phyloP scores from a whole-genome alignment of 92 coral and sea anemone species.

The Actinernus sp. region DNA sequence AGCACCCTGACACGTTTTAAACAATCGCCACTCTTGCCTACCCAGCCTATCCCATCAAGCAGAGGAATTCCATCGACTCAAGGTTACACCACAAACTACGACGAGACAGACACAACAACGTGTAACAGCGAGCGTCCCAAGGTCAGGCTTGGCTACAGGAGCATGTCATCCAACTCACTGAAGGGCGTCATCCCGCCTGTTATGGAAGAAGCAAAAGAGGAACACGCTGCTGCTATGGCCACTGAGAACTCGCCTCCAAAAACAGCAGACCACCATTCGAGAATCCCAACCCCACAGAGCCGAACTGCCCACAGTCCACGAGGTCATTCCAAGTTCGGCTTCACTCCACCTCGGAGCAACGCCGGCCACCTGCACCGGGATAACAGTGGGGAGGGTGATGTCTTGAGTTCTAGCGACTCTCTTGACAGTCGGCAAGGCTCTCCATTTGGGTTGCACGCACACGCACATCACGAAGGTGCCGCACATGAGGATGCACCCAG shows the following conservation, averaged over 20 bases:
- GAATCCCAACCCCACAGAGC: constrained; percentile 48
- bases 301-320: constrained; percentile 55
- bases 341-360: constrained; percentile 44
- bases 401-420: constrained; percentile 55
- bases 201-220: constrained; percentile 31
- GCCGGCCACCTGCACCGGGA: constrained; percentile 60
- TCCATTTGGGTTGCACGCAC: constrained; percentile 68
- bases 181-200: constrained; percentile 63
- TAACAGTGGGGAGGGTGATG: constrained; percentile 67
- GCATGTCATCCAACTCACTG: constrained; percentile 82
- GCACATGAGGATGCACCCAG: constrained; percentile 89
- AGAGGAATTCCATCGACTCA: constrained; percentile 71
- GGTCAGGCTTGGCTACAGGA: constrained; percentile 92
- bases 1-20: background rate
- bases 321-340: constrained; percentile 49
- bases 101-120: constrained; percentile 62
- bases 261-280: constrained; percentile 46
- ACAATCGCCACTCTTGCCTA: background rate
- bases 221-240: constrained; percentile 1
- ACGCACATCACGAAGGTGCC: constrained; percentile 31
- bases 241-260: constrained; percentile 16
- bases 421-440: constrained; percentile 63
- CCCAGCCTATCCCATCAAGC: constrained; percentile 74
- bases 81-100: constrained; percentile 60
- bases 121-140: constrained; percentile 74